Evolutionary conservation across 2,113 vertebrate genomes (phyloP), one percentile per base, ranked within the genome.

Genomic region (Spermophilus dauricus): DNA sequence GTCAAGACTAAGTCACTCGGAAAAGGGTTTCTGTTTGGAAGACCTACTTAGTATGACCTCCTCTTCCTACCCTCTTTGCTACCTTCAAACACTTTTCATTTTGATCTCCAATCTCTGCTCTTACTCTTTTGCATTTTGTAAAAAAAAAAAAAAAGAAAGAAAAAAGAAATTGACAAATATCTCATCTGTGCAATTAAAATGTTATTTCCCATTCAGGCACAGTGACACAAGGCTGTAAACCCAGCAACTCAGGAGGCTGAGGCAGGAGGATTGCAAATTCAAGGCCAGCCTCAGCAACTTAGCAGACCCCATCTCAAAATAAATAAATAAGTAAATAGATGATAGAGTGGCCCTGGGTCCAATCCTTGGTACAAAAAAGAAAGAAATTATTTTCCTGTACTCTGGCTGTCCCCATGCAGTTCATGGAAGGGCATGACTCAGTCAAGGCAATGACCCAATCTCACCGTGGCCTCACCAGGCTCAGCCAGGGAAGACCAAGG

Each of bases 111-210:
- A 32, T 63, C 48, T 81, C 72, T 86, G 53, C 0, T 45, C 26
- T 2, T 24, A 53, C 16, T 80, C 14, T 30, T 88, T 86, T 20
- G 11, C 39, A 80, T 45, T 75, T 58, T 67, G 56, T 32, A 96
- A 85, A 97, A 96, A 97, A 98, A 98, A 89, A 89, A 95, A 58
- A 20, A 20, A 58, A 58, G 17, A 56, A 18, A 17, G 37, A 37
- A 37, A 37, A 37, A 37, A 37, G 20, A 58, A 58, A 53, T 53
- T 53, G 51, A 53, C 13, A 51, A 45, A 45, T 45, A 45, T 45
- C 48, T 17, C 45, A 45, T 45, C 45, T 96, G 93, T 97, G 98
- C 98, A 98, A 99, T 98, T 97, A 97, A 98, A 98, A 97, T 12
- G 65, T 90, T 0, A 37, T 80, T 61, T 98, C 91, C 24, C 24